Evolutionary conservation across 2,113 vertebrate genomes (phyloP).

Genomic region (Callithrix jacchus): DNA sequence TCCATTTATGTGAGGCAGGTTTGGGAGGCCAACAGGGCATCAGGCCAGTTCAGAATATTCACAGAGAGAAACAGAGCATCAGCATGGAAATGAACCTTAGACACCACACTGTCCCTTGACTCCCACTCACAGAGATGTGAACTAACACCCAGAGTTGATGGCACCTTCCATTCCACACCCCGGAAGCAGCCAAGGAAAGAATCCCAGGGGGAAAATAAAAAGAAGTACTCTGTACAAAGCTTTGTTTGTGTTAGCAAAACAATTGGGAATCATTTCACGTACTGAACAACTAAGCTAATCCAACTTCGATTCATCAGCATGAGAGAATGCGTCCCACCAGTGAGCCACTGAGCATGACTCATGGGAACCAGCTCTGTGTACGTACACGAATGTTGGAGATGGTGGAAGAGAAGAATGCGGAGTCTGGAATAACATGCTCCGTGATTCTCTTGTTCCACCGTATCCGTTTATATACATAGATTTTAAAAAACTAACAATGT

Average conservation of each 20-base stretch:
- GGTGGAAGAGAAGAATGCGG: background rate
- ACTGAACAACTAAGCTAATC: background rate
- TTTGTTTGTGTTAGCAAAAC: slow-evolving; percentile 29
- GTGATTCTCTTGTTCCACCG: background rate
- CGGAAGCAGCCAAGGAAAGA: background rate
- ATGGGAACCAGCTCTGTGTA: background rate
- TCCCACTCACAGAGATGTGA: background rate
- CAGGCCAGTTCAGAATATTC: background rate
- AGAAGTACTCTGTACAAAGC: background rate
- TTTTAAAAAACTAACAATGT: background rate
- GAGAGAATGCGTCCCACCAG: accelerated
- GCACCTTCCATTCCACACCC: background rate
- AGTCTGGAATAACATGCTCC: too few species aligned
- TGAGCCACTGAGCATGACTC: accelerated
- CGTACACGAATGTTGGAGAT: accelerated
- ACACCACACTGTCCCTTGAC: background rate
- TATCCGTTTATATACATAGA: background rate
- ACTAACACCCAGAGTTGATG: background rate
- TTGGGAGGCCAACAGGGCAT: background rate
- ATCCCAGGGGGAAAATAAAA: background rate
- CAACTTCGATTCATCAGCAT: accelerated
- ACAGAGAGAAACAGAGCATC: background rate
- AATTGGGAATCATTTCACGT: background rate
- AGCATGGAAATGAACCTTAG: background rate
- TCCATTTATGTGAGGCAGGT: background rate